Base-by-base conservation (phyloP, 2,113 vertebrate species). In the Anarhynchus alexandrinus region DNA sequence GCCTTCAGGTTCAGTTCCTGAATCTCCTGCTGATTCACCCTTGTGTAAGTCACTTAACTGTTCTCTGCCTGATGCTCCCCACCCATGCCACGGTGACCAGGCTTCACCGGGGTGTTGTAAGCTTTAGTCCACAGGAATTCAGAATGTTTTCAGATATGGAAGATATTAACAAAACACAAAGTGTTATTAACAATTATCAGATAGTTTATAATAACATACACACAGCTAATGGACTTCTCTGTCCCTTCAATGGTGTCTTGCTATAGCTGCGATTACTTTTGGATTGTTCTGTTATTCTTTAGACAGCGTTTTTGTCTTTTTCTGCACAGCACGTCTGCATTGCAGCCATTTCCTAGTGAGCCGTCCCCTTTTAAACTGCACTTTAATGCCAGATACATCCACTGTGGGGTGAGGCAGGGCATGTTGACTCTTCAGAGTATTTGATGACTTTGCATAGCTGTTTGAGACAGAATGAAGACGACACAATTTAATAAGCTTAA, bases 21-120 rank as follows among this genome's bases (percentile, higher is more conserved):
- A 80, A 34, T 58, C 62, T 77, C 49, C 91, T 87, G 83, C 92
- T 94, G 96, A 95, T 45, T 96, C 95, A 96, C 92, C 90, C 90
- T 59, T 70, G 64, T 51, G 79, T 78, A 86, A 94, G 88, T 59
- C 82, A 36, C 92, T 58, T 70, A 77, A 86, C 78, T 88, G 90
- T 83, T 71, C 58, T 23, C 49, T 17, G 83, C 82, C 94, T 64
- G 82, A 20, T 70, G 54, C 70, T 81, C 80, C 76, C 67, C 86
- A 61, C 83, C 91, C 90, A 51, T 52, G 55, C 71, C 80, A n/a
- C 4, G 2, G 71, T 82, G 77, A 74, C 87, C 92, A 4, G 67
- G 82, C 85, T 77, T 18, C 74, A 2, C 34, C 12, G 21, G 65
- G 52, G 36, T 29, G 74, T 51, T 55, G 88, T 15, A 29, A 95